Conservation (phyloP, 2,113 vertebrate species). For the Coreoperca whiteheadi region DNA sequence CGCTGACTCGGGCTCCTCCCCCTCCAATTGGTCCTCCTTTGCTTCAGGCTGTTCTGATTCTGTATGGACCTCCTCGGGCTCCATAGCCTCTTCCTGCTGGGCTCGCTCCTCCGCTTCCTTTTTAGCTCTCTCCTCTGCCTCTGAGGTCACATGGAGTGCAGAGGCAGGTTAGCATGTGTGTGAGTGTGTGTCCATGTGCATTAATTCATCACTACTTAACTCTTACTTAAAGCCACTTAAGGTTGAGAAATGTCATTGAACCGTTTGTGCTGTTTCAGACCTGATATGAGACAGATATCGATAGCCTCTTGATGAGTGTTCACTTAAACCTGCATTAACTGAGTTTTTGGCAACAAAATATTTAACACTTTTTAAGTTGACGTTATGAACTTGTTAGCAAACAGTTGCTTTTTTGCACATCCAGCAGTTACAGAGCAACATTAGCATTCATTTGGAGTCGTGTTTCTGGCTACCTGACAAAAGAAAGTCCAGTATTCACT, state of each 20-base stretch:
- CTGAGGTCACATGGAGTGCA: conserved; percentile 72
- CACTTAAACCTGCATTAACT: not conserved
- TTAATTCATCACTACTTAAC: not conserved
- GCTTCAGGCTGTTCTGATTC: conserved; percentile 74
- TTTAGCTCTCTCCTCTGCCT: conserved; percentile 86
- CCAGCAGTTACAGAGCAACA: too few relatives aligned
- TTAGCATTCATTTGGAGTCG: not conserved
- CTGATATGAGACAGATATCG: not conserved
- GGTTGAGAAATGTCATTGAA: not conserved
- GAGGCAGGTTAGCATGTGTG: conserved; percentile 10
- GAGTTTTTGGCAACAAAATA: not conserved
- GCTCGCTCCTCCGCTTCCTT: conserved; percentile 85
- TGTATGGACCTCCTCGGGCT: conserved; percentile 75
- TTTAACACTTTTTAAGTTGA: conserved; percentile 1
- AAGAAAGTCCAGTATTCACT: not conserved
- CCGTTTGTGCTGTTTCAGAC: not conserved
- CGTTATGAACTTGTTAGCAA: not conserved
- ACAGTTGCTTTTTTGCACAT: not conserved
- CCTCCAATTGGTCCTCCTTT: conserved; percentile 65
- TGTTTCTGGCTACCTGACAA: not conserved
- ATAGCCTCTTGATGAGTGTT: not conserved
- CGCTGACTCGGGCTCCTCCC: conserved; percentile 48
- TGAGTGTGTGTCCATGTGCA: not conserved
- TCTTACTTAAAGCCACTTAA: conserved; percentile 8
- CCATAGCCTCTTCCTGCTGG: conserved; percentile 80